A percentile compares a stretch with the other conserved stretches of the same genome.
phyloP scores from a whole-genome alignment of 2,888 invertebrate genomes.

The Sipha maydis region DNA sequence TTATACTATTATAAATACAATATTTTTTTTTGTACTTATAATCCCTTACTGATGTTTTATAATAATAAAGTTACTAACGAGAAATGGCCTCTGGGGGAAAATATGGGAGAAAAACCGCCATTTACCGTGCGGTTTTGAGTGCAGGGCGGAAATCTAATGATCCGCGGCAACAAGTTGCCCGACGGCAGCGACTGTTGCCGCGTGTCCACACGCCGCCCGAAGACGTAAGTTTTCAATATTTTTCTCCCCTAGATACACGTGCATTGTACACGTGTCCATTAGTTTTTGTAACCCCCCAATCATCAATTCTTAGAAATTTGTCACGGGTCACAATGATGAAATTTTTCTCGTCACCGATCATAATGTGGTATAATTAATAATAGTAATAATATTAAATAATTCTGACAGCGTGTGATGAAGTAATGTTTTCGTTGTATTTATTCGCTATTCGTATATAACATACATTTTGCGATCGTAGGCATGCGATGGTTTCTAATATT shows the following conservation, averaged over 20 bases:
- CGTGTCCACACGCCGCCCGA: constrained; percentile 55
- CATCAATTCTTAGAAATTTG: constrained; percentile 24
- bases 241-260: constrained; percentile 52
- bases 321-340: constrained; percentile 25
- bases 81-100: constrained; percentile 57
- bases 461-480: not conserved
- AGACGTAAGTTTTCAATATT: constrained; percentile 48
- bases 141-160: constrained; percentile 54
- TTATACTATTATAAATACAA: constrained; percentile 30
- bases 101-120: constrained; percentile 45
- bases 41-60: constrained; percentile 42
- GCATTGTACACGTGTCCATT: constrained; percentile 56
- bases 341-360: constrained; percentile 35
- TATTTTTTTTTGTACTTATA: constrained; percentile 46
- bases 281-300: constrained; percentile 19
- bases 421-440: not conserved
- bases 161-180: constrained; percentile 62
- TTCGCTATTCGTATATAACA: not conserved
- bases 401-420: not conserved
- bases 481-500: not conserved
- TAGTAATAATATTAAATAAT: not conserved
- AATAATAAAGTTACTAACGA: constrained; percentile 54
- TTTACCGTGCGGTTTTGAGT: constrained; percentile 53
- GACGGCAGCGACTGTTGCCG: constrained; percentile 46
- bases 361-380: not conserved